Percentiles rank a stretch among this genome's conserved stretches.
phyloP scores from a whole-genome alignment of 2,888 invertebrate genomes.

The Thereva unica region DNA sequence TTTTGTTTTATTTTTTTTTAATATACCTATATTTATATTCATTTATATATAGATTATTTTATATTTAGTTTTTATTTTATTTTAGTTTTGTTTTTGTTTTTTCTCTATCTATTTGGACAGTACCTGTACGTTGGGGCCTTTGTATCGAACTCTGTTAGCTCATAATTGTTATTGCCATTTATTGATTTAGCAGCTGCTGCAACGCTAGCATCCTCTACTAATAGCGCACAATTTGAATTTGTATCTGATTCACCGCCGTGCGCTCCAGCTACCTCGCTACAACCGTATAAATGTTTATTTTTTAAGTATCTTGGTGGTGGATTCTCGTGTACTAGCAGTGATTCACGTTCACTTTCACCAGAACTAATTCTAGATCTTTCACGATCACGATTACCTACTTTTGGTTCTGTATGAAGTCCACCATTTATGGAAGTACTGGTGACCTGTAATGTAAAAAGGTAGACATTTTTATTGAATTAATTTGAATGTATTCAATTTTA shows the following conservation, averaged over 20 bases:
- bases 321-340: constrained; percentile 44
- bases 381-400: constrained; percentile 45
- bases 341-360: constrained; percentile 46
- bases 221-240: constrained; percentile 63
- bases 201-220: constrained; percentile 57
- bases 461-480: too few relatives aligned
- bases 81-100: constrained; percentile 19
- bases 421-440: constrained; percentile 45
- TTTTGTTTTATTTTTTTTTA: constrained; percentile 19
- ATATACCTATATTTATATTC: background rate
- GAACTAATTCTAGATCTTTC: constrained; percentile 45
- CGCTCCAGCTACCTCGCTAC: constrained; percentile 32
- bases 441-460: constrained; percentile 33
- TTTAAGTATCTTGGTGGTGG: constrained; percentile 41
- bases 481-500: too few relatives aligned
- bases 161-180: constrained; percentile 79
- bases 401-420: constrained; percentile 45
- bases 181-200: constrained; percentile 63
- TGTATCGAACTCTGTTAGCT: constrained; percentile 72
- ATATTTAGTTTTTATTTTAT: constrained; percentile 14
- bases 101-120: constrained; percentile 6
- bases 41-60: background rate
- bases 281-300: constrained; percentile 45
- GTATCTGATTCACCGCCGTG: constrained; percentile 62
- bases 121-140: constrained; percentile 47